A percentile compares a stretch with the other conserved stretches of the same genome.
Evolutionary conservation across 2,888 invertebrate species (phyloP).

Genomic region (Thymelicus lineola): DNA sequence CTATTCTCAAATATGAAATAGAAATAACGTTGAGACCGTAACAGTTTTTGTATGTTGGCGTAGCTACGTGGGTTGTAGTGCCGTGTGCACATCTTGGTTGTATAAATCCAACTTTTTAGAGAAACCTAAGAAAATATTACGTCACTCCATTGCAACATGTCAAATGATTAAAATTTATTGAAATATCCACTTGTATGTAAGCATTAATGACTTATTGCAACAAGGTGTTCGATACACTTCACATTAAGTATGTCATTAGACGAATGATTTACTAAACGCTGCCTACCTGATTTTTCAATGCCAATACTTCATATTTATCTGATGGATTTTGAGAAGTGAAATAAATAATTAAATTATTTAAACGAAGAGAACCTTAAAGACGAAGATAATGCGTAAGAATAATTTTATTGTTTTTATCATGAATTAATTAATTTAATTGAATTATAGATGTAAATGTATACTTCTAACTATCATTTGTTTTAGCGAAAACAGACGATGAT

Average conservation of each 20-base stretch:
- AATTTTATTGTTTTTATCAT: background rate
- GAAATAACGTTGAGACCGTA: constrained; percentile 65
- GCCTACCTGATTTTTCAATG: background rate
- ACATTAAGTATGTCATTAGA: background rate
- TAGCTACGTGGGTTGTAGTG: constrained; percentile 80
- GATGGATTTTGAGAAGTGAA: background rate
- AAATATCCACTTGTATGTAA: constrained; percentile 11
- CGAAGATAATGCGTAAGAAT: background rate
- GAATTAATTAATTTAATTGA: background rate
- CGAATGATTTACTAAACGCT: background rate
- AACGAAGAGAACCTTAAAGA: background rate
- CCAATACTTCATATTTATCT: background rate
- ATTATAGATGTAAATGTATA: background rate
- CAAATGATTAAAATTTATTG: background rate
- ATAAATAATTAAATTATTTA: background rate
- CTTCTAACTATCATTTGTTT: constrained; percentile 5
- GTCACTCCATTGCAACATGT: constrained; percentile 60
- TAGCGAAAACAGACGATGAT: constrained; percentile 47
- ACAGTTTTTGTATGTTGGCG: constrained; percentile 70
- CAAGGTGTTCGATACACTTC: background rate
- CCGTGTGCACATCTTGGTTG: constrained; percentile 76
- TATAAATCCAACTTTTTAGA: constrained; percentile 75
- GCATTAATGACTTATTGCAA: background rate
- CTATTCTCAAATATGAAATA: constrained; percentile 48
- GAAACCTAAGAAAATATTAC: constrained; percentile 74